Conservation (phyloP, 1,140 invertebrate genomes). For the Achatina immaculata region DNA sequence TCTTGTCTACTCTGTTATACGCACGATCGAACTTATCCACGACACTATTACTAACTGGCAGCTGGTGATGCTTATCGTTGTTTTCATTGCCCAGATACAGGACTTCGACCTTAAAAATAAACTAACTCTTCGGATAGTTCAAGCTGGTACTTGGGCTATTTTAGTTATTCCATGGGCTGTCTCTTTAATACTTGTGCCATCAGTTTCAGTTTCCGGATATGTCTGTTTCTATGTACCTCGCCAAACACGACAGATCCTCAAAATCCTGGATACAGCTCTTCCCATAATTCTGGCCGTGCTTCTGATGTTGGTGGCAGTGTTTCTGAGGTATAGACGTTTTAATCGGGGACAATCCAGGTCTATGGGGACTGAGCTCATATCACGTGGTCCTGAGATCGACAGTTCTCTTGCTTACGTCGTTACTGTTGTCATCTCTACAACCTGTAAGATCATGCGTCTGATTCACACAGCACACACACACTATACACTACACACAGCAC, state of each 20-base stretch:
- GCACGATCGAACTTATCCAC: not conserved
- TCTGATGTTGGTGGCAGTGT: not conserved
- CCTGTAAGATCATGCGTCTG: too few species aligned
- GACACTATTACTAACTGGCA: not conserved
- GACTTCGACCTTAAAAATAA: not conserved
- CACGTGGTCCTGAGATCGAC: slow-evolving; percentile 1
- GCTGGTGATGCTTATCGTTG: too few species aligned
- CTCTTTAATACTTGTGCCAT: not conserved
- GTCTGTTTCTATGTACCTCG: not conserved
- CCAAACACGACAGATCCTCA: not conserved
- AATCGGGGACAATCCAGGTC: not conserved
- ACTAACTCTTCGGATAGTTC: not conserved
- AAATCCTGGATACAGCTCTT: not conserved
- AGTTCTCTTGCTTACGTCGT: not conserved
- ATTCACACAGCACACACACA: too few species aligned
- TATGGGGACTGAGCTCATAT: not conserved
- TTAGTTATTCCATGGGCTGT: not conserved
- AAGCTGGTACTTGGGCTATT: not conserved
- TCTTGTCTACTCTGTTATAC: too few species aligned
- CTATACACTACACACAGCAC: too few species aligned
- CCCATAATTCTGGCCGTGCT: not conserved
- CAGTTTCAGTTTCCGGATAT: not conserved
- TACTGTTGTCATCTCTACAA: not conserved
- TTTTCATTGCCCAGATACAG: not conserved
- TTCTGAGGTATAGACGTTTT: not conserved